Percentiles rank a stretch among this genome's conserved stretches.
Conservation (phyloP, 2,113 vertebrate species). For the Anolis sagrei region DNA sequence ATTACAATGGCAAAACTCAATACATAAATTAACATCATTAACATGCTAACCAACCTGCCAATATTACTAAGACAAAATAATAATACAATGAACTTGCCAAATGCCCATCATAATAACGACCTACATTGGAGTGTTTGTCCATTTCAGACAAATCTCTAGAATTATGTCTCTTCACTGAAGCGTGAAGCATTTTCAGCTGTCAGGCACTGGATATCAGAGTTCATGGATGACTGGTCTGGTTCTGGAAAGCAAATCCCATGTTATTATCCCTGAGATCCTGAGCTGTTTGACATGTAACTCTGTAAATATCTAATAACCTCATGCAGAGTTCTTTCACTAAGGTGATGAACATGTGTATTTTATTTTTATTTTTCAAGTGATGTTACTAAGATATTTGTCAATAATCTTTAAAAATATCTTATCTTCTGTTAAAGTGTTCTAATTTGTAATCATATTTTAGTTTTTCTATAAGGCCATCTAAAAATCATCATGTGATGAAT, state of each 20-base stretch:
- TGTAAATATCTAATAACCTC: slow-evolving; percentile 32
- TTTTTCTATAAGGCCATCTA: slow-evolving; percentile 24
- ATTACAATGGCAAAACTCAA: slow-evolving; percentile 60
- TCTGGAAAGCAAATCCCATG: slow-evolving; percentile 10
- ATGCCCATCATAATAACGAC: slow-evolving; percentile 23
- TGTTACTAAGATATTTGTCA: neutral
- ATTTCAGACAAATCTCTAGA: slow-evolving; percentile 12
- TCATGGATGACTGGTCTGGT: fast-evolving
- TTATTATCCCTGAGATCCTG: neutral
- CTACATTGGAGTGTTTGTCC: slow-evolving; percentile 22
- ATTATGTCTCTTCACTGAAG: neutral
- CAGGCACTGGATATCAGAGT: slow-evolving; percentile 40
- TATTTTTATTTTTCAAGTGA: slow-evolving; percentile 23
- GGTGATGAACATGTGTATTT: slow-evolving; percentile 22
- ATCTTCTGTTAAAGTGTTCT: neutral
- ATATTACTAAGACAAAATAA: slow-evolving; percentile 47
- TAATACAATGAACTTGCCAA: slow-evolving; percentile 37
- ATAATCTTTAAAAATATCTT: neutral
- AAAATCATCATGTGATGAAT: slow-evolving; percentile 23
- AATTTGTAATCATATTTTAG: neutral
- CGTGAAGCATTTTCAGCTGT: slow-evolving; percentile 20
- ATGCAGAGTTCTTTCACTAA: slow-evolving; percentile 20
- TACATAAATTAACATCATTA: slow-evolving; percentile 65
- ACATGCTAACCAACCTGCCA: slow-evolving; percentile 58
- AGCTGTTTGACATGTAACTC: slow-evolving; percentile 4